Base-by-base conservation (phyloP, 2,888 invertebrate genomes). In the Sinelater perroti region DNA sequence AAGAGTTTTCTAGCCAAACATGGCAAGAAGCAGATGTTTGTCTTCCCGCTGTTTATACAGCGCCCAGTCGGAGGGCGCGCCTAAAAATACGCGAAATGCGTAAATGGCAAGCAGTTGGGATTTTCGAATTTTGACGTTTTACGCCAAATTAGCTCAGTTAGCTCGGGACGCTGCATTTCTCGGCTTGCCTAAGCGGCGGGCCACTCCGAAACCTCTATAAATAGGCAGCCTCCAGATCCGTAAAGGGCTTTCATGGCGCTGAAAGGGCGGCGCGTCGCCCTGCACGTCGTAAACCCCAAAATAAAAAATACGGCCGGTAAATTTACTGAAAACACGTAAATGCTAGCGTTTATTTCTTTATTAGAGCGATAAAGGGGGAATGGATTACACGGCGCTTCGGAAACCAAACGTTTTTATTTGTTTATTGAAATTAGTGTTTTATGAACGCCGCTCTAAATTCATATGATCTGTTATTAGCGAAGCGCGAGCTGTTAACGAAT, bases 61-160 rank as follows among this genome's bases (percentile, higher is more conserved):
- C n/a, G n/a, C n/a, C n/a, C n/a, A n/a, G n/a, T n/a, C n/a, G n/a
- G n/a, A n/a, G n/a, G n/a, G n/a, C n/a, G n/a, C n/a, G n/a, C n/a
- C n/a, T n/a, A n/a, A n/a, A n/a, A n/a, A n/a, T n/a, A n/a, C n/a
- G n/a, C n/a, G n/a, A n/a, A n/a, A n/a, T n/a, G n/a, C n/a, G n/a
- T n/a, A n/a, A n/a, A n/a, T n/a, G n/a, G n/a, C 2, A 35, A 3
- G 24, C 40, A 24, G 13, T 24, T 8, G 5, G 7, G 14, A 13
- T 40, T 21, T n/a, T 40, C 14, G 14, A 40, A 38, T 40, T 44
- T 44, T 30, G 30, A 28, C 30, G 30, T 44, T 44, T 44, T 44
- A 26, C 44, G 11, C 16, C 14, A 26, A 44, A 44, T 44, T 44
- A 16, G 7, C 8, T 30, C 16, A n/a, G 14, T 42, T 42, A 42